Evolutionary conservation across 2,797 vertebrate species (phyloP).

Genomic region (Danio albolineatus): DNA sequence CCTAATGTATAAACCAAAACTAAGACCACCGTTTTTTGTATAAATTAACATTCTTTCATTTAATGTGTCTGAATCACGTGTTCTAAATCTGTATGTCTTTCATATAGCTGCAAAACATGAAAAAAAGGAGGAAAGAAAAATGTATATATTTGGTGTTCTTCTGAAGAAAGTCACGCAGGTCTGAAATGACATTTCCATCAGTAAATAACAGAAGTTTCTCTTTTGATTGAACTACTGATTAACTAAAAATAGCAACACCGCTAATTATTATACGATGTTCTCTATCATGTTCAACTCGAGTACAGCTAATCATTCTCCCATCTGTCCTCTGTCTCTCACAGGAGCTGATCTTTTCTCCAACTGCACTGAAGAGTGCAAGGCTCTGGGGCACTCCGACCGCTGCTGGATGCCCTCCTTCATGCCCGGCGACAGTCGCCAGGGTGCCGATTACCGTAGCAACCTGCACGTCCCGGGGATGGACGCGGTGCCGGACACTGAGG

Average conservation of each 20-base stretch:
- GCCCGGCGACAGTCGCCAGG: slow-evolving; percentile 93
- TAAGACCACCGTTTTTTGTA: too few relatives aligned
- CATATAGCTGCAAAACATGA: too few relatives aligned
- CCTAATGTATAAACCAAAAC: too few relatives aligned
- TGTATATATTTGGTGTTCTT: too few relatives aligned
- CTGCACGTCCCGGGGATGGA: slow-evolving; percentile 99
- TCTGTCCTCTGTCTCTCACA: slow-evolving; percentile 60
- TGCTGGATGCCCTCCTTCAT: slow-evolving; percentile 99
- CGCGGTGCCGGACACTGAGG: slow-evolving; percentile 96
- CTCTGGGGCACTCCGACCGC: slow-evolving; percentile 97
- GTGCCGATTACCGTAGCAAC: slow-evolving; percentile 98
- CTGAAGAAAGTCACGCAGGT: neutral
- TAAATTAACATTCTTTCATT: too few relatives aligned
- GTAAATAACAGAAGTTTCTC: neutral
- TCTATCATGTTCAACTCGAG: neutral
- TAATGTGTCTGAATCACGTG: too few relatives aligned
- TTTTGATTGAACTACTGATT: neutral
- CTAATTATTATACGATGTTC: neutral
- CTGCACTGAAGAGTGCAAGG: slow-evolving; percentile 99
- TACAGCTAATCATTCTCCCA: neutral
- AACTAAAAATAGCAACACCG: neutral
- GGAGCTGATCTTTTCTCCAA: slow-evolving; percentile 98
- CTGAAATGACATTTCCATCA: neutral
- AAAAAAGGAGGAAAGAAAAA: too few relatives aligned
- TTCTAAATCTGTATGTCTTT: too few relatives aligned